These are phyloP conservation scores for Melanostigma gelatinosum DNA, from an alignment of 2,113 vertebrate species.

Conservation along the genomic window DNA sequence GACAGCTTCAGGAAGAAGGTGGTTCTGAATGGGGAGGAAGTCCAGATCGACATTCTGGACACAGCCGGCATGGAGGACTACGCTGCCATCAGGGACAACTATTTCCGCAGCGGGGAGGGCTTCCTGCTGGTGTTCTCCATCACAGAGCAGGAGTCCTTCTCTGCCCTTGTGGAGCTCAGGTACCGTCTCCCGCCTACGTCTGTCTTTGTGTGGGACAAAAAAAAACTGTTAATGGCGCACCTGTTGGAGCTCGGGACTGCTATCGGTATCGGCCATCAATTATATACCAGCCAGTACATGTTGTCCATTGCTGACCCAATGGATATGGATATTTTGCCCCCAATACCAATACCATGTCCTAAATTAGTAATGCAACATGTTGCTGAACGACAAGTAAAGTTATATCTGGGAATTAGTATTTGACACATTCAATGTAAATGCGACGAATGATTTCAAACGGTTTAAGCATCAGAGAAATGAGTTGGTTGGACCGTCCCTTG, in stretches of 20 bases:
- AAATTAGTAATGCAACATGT: neutral
- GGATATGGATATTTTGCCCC: too few relatives aligned
- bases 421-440: neutral
- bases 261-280: neutral
- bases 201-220: neutral
- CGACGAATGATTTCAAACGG: too few relatives aligned
- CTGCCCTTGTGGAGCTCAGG: slow-evolving; percentile 79
- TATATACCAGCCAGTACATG: neutral
- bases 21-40: slow-evolving; percentile 82
- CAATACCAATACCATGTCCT: neutral
- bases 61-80: slow-evolving; percentile 83
- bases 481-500: too few relatives aligned
- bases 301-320: neutral
- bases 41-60: slow-evolving; percentile 83
- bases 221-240: neutral
- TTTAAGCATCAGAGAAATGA: too few relatives aligned
- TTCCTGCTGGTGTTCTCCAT: slow-evolving; percentile 84
- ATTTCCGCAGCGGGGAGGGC: slow-evolving; percentile 82
- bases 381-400: neutral
- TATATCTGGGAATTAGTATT: neutral
- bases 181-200: slow-evolving; percentile 18
- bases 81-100: slow-evolving; percentile 83
- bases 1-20: slow-evolving; percentile 84
- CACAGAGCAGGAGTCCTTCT: slow-evolving; percentile 79
- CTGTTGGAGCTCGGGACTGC: neutral